These are phyloP conservation scores for Entelurus aequoreus DNA, from an alignment of 2,113 vertebrate species.

Conservation along the genomic window DNA sequence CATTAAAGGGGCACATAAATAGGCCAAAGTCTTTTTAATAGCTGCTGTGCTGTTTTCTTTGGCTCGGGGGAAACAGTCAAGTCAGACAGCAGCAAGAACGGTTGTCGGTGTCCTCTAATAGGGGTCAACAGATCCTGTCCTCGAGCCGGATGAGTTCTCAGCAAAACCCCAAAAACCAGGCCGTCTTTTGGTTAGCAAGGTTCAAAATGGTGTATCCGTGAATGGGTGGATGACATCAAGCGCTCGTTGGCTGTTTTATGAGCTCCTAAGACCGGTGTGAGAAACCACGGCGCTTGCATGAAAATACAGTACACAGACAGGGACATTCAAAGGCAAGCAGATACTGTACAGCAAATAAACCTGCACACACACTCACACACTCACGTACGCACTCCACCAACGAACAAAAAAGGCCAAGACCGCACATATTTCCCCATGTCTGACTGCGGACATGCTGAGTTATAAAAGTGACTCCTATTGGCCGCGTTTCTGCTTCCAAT, in stretches of 20 bases:
- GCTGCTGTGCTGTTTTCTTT: conserved; percentile 62
- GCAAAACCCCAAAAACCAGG: conserved; percentile 36
- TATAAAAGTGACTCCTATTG: conserved; percentile 53
- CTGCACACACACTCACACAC: conserved; percentile 4
- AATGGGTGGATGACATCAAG: conserved; percentile 60
- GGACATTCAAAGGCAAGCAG: not conserved
- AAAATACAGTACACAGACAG: conserved; percentile 14
- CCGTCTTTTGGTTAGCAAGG: conserved; percentile 33
- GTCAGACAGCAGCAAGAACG: conserved; percentile 21
- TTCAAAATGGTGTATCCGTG: conserved; percentile 52
- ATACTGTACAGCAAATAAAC: not conserved
- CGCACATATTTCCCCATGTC: conserved; percentile 55
- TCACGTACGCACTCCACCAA: not conserved
- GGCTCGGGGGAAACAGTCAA: conserved; percentile 42
- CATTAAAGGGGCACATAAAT: conserved; percentile 65
- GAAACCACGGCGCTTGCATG: conserved; percentile 47
- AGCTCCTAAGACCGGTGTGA: conserved; percentile 54
- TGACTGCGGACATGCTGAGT: conserved; percentile 38
- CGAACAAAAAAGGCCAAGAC: conserved; percentile 22
- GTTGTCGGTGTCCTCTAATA: conserved; percentile 29
- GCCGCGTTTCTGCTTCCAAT: conserved; percentile 46
- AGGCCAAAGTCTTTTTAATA: conserved; percentile 50
- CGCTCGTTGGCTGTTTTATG: conserved; percentile 57
- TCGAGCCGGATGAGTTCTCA: conserved; percentile 36
- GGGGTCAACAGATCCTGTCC: conserved; percentile 50